Evolutionary conservation across 2,113 vertebrate genomes (phyloP).

Genomic region (Boleophthalmus pectinirostris): DNA sequence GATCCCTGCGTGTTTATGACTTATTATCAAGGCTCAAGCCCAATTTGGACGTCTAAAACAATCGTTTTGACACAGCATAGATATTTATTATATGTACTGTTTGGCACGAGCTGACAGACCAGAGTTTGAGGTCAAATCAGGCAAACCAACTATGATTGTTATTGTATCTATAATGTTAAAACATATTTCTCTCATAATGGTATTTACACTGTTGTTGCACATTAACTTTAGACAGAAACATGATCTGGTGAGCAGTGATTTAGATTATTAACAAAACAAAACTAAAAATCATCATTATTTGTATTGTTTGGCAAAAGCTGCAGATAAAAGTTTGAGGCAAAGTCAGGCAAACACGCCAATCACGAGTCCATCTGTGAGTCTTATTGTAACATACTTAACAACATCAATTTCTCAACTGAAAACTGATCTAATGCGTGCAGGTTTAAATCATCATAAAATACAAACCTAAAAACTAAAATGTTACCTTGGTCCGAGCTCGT

Average conservation of each 20-base stretch:
- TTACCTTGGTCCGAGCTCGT: constrained; percentile 96
- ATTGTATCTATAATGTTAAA: background rate
- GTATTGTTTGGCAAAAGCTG: too few species aligned
- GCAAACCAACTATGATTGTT: background rate
- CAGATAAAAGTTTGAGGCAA: too few species aligned
- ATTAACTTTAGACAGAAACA: background rate
- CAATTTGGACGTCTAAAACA: background rate
- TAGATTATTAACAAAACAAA: too few species aligned
- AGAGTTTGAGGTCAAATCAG: background rate
- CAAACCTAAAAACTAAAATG: background rate
- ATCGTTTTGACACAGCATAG: constrained; percentile 1
- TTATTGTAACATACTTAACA: too few species aligned
- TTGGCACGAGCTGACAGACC: background rate
- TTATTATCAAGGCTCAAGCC: background rate
- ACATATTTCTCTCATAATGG: background rate
- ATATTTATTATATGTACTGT: background rate
- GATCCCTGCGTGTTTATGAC: background rate
- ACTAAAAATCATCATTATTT: too few species aligned
- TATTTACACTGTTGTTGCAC: background rate
- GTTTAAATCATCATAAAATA: too few species aligned
- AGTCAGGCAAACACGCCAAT: too few species aligned
- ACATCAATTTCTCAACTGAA: too few species aligned
- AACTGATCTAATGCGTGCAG: too few species aligned
- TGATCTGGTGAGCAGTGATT: too few species aligned
- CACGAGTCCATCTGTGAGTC: too few species aligned